Percentiles rank a stretch among this genome's conserved stretches.
Evolutionary conservation across 1,140 invertebrate species (phyloP).

Genomic region (Tachypleus tridentatus): DNA sequence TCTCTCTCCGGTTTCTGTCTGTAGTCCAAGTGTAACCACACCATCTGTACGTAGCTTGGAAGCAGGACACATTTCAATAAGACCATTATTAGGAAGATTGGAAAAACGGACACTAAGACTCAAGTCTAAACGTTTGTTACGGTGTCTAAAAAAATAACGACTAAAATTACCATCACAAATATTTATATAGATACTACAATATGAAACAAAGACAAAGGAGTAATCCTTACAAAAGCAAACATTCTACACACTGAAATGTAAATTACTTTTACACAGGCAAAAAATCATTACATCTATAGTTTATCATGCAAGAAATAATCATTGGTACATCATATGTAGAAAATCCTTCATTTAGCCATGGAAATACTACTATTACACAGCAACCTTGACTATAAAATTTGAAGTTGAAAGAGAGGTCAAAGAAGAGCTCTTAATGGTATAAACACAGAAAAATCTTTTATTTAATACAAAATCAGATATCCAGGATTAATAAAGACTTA

Average conservation of each 20-base stretch:
- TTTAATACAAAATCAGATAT: too few relatives aligned
- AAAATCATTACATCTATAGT: neutral
- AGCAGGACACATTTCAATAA: slow-evolving; percentile 57
- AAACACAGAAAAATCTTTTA: too few relatives aligned
- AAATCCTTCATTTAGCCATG: too few relatives aligned
- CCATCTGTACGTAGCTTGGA: slow-evolving; percentile 44
- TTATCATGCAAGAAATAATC: neutral
- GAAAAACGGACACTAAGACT: slow-evolving; percentile 58
- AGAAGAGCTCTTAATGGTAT: too few relatives aligned
- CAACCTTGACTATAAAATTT: too few relatives aligned
- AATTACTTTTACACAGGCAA: neutral
- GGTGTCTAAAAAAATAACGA: slow-evolving; percentile 41
- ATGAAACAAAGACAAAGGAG: slow-evolving; percentile 14
- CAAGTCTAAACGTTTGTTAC: slow-evolving; percentile 55
- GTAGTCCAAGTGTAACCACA: slow-evolving; percentile 54
- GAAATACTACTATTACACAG: too few relatives aligned
- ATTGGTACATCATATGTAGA: neutral
- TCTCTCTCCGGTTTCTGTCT: slow-evolving; percentile 54
- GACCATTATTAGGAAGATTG: slow-evolving; percentile 67
- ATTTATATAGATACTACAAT: slow-evolving; percentile 15
- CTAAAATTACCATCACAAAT: neutral
- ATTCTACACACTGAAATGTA: neutral
- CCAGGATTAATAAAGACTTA: too few relatives aligned
- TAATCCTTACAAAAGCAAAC: slow-evolving; percentile 8
- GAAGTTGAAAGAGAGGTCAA: too few relatives aligned